Evolutionary conservation across 2,888 invertebrate genomes (phyloP), one percentile per base, ranked within the genome.

Genomic region (Amphiduros pacificus): DNA sequence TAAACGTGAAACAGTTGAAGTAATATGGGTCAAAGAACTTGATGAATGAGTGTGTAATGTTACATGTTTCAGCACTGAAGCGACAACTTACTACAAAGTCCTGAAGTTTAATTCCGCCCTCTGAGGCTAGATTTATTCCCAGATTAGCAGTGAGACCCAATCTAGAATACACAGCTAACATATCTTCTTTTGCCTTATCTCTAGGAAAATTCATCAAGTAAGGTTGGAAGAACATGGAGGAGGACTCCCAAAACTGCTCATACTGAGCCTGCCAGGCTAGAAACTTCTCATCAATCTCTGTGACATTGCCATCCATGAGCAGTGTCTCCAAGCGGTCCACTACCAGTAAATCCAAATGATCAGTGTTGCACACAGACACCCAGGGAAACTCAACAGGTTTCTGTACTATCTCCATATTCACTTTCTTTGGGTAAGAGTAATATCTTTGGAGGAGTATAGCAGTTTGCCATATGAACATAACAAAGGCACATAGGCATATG

Each of bases 1-100:
- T 54, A 56, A 71, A 71, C 5, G 71, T 71, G 60, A 64, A 71
- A 32, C 71, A 71, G 61, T 71, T 71, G 62, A 69, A 71, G 44
- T 65, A 71, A 59, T 71, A 71, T 0, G 69, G 69, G 52, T 71
- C 69, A 40, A 71, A 71, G 29, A 64, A 59, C 48, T 61, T 62
- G 6, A 27, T 32, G 61, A 71, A 70, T 5, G 62, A 57, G 17
- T 50, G 51, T 29, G 59, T 50, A n/a, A 67, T 56, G 36, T 71
- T 61, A 57, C 71, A 71, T 3, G 59, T 55, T 24, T 65, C 66
- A 9, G 63, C 66, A 65, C 69, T 67, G 57, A 71, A 71, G 27
- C 65, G 63, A 41, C 71, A 71, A 28, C 55, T 64, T 29, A 71
- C 63, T 24, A 71, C 60, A 55, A 71, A 71, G 53, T 71, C 70